Conservation (phyloP, 2,888 invertebrate species). For the Cantharis lateralis region DNA sequence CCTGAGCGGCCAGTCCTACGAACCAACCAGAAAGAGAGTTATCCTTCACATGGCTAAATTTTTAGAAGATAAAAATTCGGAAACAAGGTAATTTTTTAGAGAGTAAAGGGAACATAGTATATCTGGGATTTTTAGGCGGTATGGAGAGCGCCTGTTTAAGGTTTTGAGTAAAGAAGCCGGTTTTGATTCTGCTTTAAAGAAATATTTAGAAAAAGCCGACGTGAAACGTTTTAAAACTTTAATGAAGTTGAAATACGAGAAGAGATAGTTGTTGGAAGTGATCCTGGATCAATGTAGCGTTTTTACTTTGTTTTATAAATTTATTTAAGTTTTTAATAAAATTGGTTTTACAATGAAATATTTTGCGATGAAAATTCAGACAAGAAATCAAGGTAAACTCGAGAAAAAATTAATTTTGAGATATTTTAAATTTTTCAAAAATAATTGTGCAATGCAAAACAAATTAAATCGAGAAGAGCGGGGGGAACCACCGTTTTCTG, state of each 20-base stretch:
- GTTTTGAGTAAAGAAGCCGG: slow-evolving; percentile 60
- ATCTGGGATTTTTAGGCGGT: slow-evolving; percentile 55
- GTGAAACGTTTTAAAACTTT: slow-evolving; percentile 31
- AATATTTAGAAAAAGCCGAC: slow-evolving; percentile 49
- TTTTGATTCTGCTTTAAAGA: slow-evolving; percentile 56
- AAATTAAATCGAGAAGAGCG: too few relatives aligned
- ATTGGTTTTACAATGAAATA: background rate
- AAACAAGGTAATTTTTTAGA: slow-evolving; percentile 52
- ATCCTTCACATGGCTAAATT: slow-evolving; percentile 58
- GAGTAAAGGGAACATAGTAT: background rate
- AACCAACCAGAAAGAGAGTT: slow-evolving; percentile 57
- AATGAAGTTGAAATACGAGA: slow-evolving; percentile 25
- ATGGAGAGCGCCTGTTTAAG: slow-evolving; percentile 61
- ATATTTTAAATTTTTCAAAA: too few relatives aligned
- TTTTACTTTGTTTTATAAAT: background rate
- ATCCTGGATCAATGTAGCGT: background rate
- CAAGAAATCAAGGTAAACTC: too few relatives aligned
- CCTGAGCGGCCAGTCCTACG: slow-evolving; percentile 61
- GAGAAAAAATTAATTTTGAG: too few relatives aligned
- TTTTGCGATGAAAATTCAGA: background rate
- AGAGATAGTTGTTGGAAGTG: slow-evolving; percentile 1
- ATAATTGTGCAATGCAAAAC: too few relatives aligned
- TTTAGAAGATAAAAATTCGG: slow-evolving; percentile 60
- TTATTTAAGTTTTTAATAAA: background rate
- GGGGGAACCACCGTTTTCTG: too few relatives aligned